phyloP scores from a whole-genome alignment of 2,797 vertebrate genomes.

The Microcaecilia unicolor region DNA sequence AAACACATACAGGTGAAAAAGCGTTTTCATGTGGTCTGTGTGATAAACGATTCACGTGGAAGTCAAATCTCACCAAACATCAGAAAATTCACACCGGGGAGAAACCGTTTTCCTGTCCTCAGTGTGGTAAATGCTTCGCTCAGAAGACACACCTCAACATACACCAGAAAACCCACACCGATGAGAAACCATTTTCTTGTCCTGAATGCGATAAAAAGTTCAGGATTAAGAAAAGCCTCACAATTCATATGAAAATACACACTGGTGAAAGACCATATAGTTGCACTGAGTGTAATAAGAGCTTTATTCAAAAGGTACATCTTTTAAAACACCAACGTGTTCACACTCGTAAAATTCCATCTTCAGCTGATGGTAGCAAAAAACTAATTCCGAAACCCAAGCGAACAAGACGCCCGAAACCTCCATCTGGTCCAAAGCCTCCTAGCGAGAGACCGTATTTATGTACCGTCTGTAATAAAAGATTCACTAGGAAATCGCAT shows the following conservation, averaged over 20 bases:
- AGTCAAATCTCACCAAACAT: background rate
- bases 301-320: no score
- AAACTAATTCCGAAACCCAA: no score
- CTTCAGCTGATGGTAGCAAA: no score
- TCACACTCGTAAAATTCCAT: no score
- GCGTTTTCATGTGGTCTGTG: conserved; percentile 3
- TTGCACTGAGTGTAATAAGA: no score
- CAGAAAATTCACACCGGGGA: background rate
- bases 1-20: conserved; percentile 10
- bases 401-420: no score
- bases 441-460: no score
- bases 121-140: background rate
- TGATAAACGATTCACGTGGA: conserved; percentile 5
- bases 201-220: conserved; percentile 5
- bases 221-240: conserved; percentile 2
- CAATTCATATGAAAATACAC: conserved; percentile 1
- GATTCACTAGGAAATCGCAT: no score
- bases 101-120: background rate
- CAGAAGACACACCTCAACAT: background rate
- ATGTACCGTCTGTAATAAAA: no score
- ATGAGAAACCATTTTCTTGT: background rate
- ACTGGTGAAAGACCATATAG: no score
- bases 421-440: no score
- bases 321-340: no score
- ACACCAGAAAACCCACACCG: background rate